phyloP scores from a whole-genome alignment of 2,888 invertebrate species.

The Hymenopus coronatus region DNA sequence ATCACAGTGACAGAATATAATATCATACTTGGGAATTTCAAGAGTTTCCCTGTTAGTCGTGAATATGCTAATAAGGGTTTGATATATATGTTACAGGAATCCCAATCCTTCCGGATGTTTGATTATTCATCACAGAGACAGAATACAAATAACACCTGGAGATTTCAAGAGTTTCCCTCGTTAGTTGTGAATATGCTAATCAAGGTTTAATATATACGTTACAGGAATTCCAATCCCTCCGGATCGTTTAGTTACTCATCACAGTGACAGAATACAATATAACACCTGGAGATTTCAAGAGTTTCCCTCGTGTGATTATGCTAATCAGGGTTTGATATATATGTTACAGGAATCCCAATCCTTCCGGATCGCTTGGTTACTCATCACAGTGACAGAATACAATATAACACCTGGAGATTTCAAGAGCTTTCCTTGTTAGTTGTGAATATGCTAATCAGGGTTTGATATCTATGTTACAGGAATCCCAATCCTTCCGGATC shows the following conservation, averaged over 20 bases:
- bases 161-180: not conserved
- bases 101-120: not conserved
- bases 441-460: not conserved
- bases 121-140: not conserved
- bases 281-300: too few relatives aligned
- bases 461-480: not conserved
- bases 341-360: not conserved
- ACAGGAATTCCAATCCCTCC: not conserved
- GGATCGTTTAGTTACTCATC: not conserved
- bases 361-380: not conserved
- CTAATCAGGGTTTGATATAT: too few relatives aligned
- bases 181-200: not conserved
- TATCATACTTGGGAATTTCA: not conserved
- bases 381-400: not conserved
- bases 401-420: not conserved
- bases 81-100: not conserved
- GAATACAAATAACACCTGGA: not conserved
- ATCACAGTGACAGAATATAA: not conserved
- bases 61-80: too few relatives aligned
- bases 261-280: not conserved
- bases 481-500: not conserved
- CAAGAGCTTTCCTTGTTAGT: not conserved
- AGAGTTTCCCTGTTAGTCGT: not conserved
- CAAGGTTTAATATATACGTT: not conserved
- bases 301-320: too few relatives aligned